Evolutionary conservation across 2,888 invertebrate genomes (phyloP).

Genomic region (Drosophila dives): DNA sequence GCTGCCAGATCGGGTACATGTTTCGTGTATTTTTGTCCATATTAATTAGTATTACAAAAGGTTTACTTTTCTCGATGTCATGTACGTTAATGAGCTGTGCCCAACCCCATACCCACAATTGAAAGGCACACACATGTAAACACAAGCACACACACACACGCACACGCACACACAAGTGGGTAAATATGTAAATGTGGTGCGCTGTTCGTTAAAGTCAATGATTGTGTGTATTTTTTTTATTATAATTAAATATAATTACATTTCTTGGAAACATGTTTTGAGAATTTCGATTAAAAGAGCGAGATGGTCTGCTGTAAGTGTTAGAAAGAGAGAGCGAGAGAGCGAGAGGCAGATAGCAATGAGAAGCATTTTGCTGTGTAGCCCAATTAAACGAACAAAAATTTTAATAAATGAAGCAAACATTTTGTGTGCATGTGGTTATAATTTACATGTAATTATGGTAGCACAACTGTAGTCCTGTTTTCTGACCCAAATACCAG

Average conservation of each 20-base stretch:
- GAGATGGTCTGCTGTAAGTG: too few relatives aligned
- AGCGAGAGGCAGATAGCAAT: not conserved
- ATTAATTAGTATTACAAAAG: constrained; percentile 78
- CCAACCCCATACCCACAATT: not conserved
- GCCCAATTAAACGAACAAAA: constrained; percentile 62
- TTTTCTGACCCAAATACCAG: constrained; percentile 27
- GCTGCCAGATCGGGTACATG: constrained; percentile 38
- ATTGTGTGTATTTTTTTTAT: constrained; percentile 44
- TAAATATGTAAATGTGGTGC: not conserved
- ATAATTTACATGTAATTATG: constrained; percentile 75
- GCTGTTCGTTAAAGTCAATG: constrained; percentile 43
- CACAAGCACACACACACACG: not conserved
- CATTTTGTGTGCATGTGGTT: constrained; percentile 53
- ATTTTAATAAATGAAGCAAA: constrained; percentile 62
- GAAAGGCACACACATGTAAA: not conserved
- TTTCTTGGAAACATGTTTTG: constrained; percentile 50
- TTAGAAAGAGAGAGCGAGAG: not conserved
- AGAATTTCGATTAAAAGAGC: constrained; percentile 11
- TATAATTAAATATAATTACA: constrained; percentile 72
- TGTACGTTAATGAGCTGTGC: constrained; percentile 66
- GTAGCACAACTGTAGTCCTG: constrained; percentile 34
- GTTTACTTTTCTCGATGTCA: constrained; percentile 55
- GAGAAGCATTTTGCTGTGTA: not conserved
- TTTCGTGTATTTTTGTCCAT: constrained; percentile 60
- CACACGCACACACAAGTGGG: too few relatives aligned